Base-by-base conservation (phyloP, 2,797 vertebrate genomes). In the Hyperoplus lanceolatus region DNA sequence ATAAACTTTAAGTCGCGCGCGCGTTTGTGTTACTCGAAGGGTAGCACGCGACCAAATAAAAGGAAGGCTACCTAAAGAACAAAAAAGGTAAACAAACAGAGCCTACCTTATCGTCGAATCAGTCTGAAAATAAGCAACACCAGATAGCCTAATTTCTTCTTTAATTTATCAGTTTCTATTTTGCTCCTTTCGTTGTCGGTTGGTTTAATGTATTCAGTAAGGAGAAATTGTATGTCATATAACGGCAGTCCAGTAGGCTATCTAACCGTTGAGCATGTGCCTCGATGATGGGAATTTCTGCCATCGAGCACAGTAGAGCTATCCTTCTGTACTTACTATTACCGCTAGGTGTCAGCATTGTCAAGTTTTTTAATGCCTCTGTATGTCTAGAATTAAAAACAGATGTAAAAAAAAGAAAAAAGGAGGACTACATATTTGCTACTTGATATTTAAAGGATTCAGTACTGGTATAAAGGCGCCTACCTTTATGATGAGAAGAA, bases 321-420 rank as follows among this genome's bases (percentile, higher is more conserved):
- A 12, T 1, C 48, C 5, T 21, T 11, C 4, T 45, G 1, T 3
- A 29, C 29, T 29, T 29, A 3, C 29, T 29, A 29, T 29, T 29
- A 16, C 82, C 93, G 16, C 83, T 66, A 87, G 93, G 67, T 84
- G 89, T 76, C 90, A 86, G 80, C 42, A 76, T 85, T 75, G 77
- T 78, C 74, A 60, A 70, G 2, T 73, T 57, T 12, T 70, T n/a
- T 3, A 18, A n/a, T 3, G 13, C 13, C 2, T 13, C 13, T 11
- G 42, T 8, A 12, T 29, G 21, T 29, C 50, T 59, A 45, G 46
- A 74, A 86, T 89, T 63, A 50, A 78, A 85, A 88, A 59, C 89
- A 87, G 81, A 84, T 91, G 85, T 84, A 12, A 9, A 13, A 62
- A 76, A 60, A 59, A 45, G 9, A 66, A 62, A 81, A 65, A 38